Conservation (phyloP, 2,113 vertebrate genomes). For the Chascanopsetta lugubris region DNA sequence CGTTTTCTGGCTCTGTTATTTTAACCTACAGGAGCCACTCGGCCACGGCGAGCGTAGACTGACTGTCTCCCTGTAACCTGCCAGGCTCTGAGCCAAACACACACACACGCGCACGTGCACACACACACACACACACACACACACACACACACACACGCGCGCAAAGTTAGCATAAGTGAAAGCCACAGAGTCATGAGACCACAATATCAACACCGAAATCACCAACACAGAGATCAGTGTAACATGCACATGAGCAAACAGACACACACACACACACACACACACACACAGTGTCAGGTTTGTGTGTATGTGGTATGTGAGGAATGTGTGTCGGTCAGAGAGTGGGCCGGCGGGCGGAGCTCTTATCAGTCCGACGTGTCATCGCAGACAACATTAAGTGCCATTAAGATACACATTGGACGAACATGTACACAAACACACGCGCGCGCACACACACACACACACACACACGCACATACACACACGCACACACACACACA, state of each 20-base stretch:
- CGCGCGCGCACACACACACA: neutral
- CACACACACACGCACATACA: neutral
- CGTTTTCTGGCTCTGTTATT: slow-evolving; percentile 53
- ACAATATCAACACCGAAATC: slow-evolving; percentile 56
- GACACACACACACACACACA: slow-evolving; percentile 23
- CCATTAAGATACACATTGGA: slow-evolving; percentile 27
- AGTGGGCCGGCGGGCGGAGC: slow-evolving; percentile 52
- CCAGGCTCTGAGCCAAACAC: slow-evolving; percentile 43
- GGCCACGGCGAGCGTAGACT: slow-evolving; percentile 45
- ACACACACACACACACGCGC: slow-evolving; percentile 15
- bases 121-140: slow-evolving; percentile 3
- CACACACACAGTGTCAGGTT: slow-evolving; percentile 56
- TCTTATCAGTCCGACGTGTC: slow-evolving; percentile 58
- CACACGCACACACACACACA: slow-evolving; percentile 5
- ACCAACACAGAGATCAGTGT: slow-evolving; percentile 42
- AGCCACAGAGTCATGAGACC: slow-evolving; percentile 49
- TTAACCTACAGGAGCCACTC: slow-evolving; percentile 52
- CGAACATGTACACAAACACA: neutral
- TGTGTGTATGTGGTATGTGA: slow-evolving; percentile 67
- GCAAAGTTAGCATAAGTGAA: slow-evolving; percentile 41
- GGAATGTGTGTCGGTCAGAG: slow-evolving; percentile 63
- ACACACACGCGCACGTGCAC: neutral
- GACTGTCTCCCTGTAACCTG: slow-evolving; percentile 58
- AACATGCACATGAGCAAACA: slow-evolving; percentile 45
- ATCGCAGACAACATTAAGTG: slow-evolving; percentile 47